Evolutionary conservation across 2,888 invertebrate species (phyloP), one percentile per base, ranked within the genome.

Genomic region (Sturmia bella): DNA sequence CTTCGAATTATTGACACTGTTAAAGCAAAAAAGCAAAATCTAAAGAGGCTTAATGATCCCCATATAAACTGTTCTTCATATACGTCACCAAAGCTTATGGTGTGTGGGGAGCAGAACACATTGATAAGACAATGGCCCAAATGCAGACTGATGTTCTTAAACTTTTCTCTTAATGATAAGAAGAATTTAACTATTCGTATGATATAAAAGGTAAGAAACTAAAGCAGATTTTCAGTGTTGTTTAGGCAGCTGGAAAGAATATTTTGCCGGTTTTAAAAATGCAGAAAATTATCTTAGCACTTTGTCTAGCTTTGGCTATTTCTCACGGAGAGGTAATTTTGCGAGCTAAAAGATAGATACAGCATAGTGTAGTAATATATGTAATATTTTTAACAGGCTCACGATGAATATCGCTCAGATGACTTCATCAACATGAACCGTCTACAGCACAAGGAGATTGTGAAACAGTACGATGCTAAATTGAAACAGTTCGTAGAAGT

Each of bases 401-500:
- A 24, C 12, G 4, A 3, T 27, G 27, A 17, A 39, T 12, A 21
- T n/a, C 39, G 59, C 13, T 56, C 37, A 4, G 61, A 61, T 39
- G 21, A 54, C 24, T 63, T 27, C 17, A 39, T 63, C 17, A 56
- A 17, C 21, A 13, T 70, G 6, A 27, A 63, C 19, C 37, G 39
- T 43, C 19, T 13, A 63, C 64, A 61, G 9, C 32, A 37, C 48
- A 75, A 73, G 7, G 50, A 69, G 7, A 63, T 74, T n/a, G 64
- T 85, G 3, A 41, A 59, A 5, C 43, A 39, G 7, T 84, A 73
- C 59, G 61, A 83, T 3, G 7, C 21, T 9, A 52, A 75, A 57
- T 9, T 85, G 12, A 68, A 73, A n/a, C 41, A 19, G 3, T 76
- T 70, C 13, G 57, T 41, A 24, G 32, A 54, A 9, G 72, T 3